These are phyloP conservation scores for Hepsetus odoe DNA, from an alignment of 2,113 vertebrate species.

Conservation along the genomic window DNA sequence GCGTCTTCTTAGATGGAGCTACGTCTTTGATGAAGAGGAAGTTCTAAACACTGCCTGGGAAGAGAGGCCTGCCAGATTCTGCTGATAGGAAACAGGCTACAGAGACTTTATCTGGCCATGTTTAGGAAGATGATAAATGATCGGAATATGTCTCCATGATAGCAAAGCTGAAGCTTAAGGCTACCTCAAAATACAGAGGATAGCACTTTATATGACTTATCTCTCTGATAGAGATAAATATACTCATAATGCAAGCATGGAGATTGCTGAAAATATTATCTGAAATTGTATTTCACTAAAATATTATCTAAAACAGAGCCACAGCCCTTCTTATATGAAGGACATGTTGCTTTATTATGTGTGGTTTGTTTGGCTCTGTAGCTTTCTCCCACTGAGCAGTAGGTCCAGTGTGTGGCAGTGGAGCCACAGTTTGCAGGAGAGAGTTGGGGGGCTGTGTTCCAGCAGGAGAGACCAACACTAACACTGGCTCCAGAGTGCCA, in stretches of 20 bases:
- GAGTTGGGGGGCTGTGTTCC: background rate
- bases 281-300: background rate
- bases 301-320: too few relatives aligned
- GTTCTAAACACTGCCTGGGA: constrained; percentile 31
- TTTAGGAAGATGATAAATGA: constrained; percentile 42
- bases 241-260: background rate
- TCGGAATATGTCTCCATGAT: constrained; percentile 32
- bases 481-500: constrained; percentile 14
- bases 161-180: constrained; percentile 26
- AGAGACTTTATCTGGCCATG: constrained; percentile 31
- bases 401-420: background rate
- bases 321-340: constrained; percentile 2
- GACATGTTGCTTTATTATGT: background rate
- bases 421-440: constrained; percentile 4
- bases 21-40: constrained; percentile 26
- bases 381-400: background rate
- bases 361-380: background rate
- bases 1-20: constrained; percentile 10
- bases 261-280: background rate
- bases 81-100: constrained; percentile 40
- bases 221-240: background rate
- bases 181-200: background rate
- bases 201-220: background rate
- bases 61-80: constrained; percentile 9
- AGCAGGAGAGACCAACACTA: constrained; percentile 19